Evolutionary conservation across 1,140 invertebrate genomes (phyloP).

Genomic region (Brachionus plicatilis): DNA sequence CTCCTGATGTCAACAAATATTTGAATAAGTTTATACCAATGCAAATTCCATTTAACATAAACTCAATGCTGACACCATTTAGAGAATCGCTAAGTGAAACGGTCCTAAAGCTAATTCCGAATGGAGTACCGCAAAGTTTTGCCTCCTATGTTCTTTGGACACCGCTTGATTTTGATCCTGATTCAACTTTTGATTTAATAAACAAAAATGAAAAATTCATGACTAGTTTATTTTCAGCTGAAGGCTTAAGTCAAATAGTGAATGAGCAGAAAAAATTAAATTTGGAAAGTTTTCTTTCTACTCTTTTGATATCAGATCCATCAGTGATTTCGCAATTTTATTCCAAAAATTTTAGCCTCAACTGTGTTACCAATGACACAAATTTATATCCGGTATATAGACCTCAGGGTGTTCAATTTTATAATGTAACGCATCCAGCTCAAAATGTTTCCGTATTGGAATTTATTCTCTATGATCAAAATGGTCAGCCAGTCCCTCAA

Average conservation of each 20-base stretch:
- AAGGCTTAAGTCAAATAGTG: neutral
- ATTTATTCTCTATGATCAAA: conserved; percentile 19
- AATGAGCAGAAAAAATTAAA: neutral
- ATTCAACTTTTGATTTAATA: conserved; percentile 34
- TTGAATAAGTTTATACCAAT: conserved; percentile 31
- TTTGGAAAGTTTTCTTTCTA: conserved; percentile 12
- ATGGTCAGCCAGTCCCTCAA: neutral
- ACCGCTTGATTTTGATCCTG: conserved; percentile 18
- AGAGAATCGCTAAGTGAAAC: conserved; percentile 11
- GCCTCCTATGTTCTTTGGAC: conserved; percentile 19
- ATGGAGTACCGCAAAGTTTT: neutral
- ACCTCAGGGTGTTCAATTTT: conserved; percentile 6
- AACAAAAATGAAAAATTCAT: conserved; percentile 39
- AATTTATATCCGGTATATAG: neutral
- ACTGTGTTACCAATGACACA: neutral
- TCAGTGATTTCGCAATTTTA: neutral
- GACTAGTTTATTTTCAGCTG: neutral
- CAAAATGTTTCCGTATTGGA: neutral
- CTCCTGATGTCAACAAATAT: neutral
- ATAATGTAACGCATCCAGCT: neutral
- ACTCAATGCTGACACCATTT: neutral
- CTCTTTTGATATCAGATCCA: neutral
- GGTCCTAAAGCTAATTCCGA: neutral
- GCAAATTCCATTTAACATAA: conserved; percentile 28
- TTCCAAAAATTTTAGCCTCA: neutral